Percentiles rank a stretch among this genome's conserved stretches.
Evolutionary conservation across 2,797 vertebrate species (phyloP).

Genomic region (Simalia tracyae): DNA sequence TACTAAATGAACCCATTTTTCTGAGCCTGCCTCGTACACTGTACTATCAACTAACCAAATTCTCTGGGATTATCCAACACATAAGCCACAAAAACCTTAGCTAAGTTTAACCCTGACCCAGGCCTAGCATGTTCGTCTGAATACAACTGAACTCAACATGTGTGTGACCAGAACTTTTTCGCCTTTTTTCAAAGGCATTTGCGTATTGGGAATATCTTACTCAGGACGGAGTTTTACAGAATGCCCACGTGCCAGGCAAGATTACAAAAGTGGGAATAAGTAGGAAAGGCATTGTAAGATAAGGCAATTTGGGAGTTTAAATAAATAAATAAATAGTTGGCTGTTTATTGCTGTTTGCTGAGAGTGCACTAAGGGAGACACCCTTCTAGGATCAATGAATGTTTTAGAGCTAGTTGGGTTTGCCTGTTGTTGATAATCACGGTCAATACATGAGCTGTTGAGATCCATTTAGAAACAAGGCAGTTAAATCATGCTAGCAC

Average conservation of each 20-base stretch:
- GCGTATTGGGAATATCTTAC: background rate
- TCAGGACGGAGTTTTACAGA: background rate
- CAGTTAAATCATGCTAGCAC: background rate
- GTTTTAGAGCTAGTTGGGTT: background rate
- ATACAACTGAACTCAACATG: background rate
- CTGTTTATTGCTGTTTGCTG: background rate
- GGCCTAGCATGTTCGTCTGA: background rate
- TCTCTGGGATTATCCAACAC: background rate
- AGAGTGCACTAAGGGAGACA: background rate
- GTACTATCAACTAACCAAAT: background rate
- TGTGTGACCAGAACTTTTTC: no score
- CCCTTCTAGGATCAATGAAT: background rate
- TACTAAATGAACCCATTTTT: no score
- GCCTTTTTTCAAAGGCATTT: background rate
- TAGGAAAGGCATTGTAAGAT: background rate
- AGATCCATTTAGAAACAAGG: background rate
- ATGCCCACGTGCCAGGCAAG: background rate
- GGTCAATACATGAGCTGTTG: background rate
- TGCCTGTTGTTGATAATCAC: background rate
- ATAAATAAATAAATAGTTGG: background rate
- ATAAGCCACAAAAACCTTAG: background rate
- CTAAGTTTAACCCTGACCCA: background rate
- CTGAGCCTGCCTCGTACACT: no score
- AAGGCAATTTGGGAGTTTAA: background rate
- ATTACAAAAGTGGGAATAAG: background rate